phyloP scores from a whole-genome alignment of 2,113 vertebrate species.

The Melanerpes formicivorus region DNA sequence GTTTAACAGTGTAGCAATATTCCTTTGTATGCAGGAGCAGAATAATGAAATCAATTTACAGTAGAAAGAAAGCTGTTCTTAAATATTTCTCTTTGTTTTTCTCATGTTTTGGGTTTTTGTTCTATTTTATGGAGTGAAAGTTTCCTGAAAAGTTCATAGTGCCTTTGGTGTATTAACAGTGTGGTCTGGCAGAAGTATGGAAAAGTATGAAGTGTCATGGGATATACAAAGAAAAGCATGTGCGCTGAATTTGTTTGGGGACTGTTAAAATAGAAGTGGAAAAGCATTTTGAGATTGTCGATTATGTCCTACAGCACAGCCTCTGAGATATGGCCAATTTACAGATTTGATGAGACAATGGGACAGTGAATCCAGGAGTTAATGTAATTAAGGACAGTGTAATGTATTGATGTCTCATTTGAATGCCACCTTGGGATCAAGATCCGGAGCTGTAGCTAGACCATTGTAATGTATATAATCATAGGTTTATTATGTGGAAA shows the following conservation, averaged over 20 bases:
- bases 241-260: neutral
- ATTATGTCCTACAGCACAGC: neutral
- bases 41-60: neutral
- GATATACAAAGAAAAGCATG: neutral
- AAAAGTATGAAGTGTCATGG: neutral
- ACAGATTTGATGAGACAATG: neutral
- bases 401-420: neutral
- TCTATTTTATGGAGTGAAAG: neutral
- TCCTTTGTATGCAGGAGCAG: neutral
- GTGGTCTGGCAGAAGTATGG: neutral
- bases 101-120: neutral
- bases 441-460: neutral
- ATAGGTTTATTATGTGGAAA: conserved; percentile 10
- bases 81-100: neutral
- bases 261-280: neutral
- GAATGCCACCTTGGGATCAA: neutral
- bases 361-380: neutral
- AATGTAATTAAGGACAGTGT: neutral
- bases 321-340: neutral
- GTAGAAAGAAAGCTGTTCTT: neutral
- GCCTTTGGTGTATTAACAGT: neutral
- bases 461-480: neutral
- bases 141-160: neutral
- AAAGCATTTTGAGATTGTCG: neutral
- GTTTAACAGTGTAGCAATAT: neutral